Evolutionary conservation across 2,113 vertebrate genomes (phyloP), one percentile per base, ranked within the genome.

Genomic region (Lepus europaeus): DNA sequence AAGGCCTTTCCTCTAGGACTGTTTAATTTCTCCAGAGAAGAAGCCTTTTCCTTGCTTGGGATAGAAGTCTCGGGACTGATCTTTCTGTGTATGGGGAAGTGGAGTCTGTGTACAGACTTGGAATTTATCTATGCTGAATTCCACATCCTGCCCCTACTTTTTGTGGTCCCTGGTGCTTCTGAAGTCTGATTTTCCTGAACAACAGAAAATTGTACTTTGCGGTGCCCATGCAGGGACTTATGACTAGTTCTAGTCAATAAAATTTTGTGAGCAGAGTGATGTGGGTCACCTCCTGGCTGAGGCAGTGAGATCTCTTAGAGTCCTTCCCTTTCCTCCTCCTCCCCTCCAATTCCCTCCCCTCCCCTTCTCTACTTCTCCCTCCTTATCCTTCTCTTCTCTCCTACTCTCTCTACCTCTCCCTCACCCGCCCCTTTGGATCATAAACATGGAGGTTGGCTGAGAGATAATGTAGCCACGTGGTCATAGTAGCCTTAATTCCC

Each of bases 1-100:
- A 73, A 85, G 19, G 29, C 8, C 16, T 96, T 85, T 91, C 31
- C 61, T 86, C n/a, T 73, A 27, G 29, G 61, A 79, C 23, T 83
- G 45, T 88, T 95, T 39, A 33, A 81, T 78, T 90, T 66, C 31
- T 83, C 56, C 20, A 66, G 49, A 77, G 45, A 77, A 72, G 49
- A 80, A 72, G 14, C 7, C 8, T 84, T 92, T 16, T 36, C 27
- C 45, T 91, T 77, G 33, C 11, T 59, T 89, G 49, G 72, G 8
- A 78, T 73, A 88, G 56, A 64, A 78, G 19, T 90, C 39, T 84
- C n/a, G 45, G 89, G 73, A 81, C 20, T 74, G 83, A 36, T 61
- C 73, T 70, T 63, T 70, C 64, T 27, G 16, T 63, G 36, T 5
- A 19, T 53, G 23, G 19, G 63, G 56, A 91, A 82, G 33, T 93